Evolutionary conservation across 2,888 invertebrate species (phyloP), one percentile per base, ranked within the genome.

Genomic region (Idaea straminata): DNA sequence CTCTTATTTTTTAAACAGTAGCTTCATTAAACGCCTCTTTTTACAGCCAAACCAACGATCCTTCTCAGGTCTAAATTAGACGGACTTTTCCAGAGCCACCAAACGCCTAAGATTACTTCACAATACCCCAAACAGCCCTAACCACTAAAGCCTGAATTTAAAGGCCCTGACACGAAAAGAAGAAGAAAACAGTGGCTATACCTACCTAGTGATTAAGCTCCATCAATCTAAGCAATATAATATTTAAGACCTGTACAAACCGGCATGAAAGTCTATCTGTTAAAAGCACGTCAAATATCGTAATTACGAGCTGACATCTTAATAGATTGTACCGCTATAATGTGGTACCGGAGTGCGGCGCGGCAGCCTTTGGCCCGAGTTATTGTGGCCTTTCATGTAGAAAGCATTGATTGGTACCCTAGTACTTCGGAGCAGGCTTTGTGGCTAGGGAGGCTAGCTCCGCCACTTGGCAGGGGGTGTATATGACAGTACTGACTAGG

Each of bases 381-480:
- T 36, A 59, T 59, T 64, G 70, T 62, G 69, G 63, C 61, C 47
- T 61, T 64, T 66, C 61, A 59, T 57, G 16, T 66, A 71, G 72
- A 69, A 71, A 68, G 66, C 70, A 67, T 70, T 69, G 72, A 73
- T 74, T 71, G 73, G 72, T 73, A 47, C 47, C 47, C 47, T 47
- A 47, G 47, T 13, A 25, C 25, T 4, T 7, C 10, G 47, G 47
- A 47, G 47, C 47, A 47, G 47, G 36, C 6, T 36, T 36, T 36
- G 36, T 64, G 66, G 25, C 25, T 25, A 25, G 25, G 25, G 25
- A 34, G 34, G 25, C 63, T 57, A 57, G 65, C 70, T 61, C 69
- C 64, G 66, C 66, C 70, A 69, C 69, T 71, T 67, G 67, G 68
- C 68, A 67, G 59, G 15, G 67, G 69, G 68, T 72, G 72, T 69